Evolutionary conservation across 2,888 invertebrate species (phyloP).

Genomic region (Entomobrya proxima): DNA sequence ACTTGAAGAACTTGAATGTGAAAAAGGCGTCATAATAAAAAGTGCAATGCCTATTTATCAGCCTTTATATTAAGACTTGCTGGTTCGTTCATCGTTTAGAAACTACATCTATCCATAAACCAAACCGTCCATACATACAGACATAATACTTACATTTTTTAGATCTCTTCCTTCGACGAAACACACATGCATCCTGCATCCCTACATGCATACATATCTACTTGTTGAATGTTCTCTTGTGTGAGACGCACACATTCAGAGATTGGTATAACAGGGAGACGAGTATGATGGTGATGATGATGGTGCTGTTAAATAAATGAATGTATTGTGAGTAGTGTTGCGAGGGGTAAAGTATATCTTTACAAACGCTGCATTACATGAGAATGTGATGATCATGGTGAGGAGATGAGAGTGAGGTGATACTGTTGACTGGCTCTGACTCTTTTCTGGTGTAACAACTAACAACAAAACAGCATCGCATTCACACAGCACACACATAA

Average conservation of each 20-base stretch:
- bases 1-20: slow-evolving; percentile 42
- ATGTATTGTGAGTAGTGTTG: background rate
- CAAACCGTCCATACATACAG: background rate
- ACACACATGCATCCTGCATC: background rate
- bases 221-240: slow-evolving; percentile 35
- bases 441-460: slow-evolving; percentile 28
- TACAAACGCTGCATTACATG: slow-evolving; percentile 1
- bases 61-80: background rate
- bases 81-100: too few species aligned
- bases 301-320: slow-evolving; percentile 15
- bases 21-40: slow-evolving; percentile 21
- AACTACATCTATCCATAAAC: too few species aligned
- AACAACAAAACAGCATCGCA: slow-evolving; percentile 5
- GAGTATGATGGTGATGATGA: background rate
- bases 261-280: too few species aligned
- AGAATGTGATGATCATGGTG: slow-evolving; percentile 20
- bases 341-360: slow-evolving; percentile 29
- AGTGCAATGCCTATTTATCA: background rate
- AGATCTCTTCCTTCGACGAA: too few species aligned
- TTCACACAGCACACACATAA: background rate
- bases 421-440: slow-evolving; percentile 4
- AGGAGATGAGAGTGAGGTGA: background rate
- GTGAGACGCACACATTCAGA: too few species aligned
- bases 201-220: background rate
- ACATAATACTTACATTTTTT: background rate